These are phyloP conservation scores for Melipona quadrifasciata DNA, from an alignment of 1,140 invertebrate species.

Conservation along the genomic window DNA sequence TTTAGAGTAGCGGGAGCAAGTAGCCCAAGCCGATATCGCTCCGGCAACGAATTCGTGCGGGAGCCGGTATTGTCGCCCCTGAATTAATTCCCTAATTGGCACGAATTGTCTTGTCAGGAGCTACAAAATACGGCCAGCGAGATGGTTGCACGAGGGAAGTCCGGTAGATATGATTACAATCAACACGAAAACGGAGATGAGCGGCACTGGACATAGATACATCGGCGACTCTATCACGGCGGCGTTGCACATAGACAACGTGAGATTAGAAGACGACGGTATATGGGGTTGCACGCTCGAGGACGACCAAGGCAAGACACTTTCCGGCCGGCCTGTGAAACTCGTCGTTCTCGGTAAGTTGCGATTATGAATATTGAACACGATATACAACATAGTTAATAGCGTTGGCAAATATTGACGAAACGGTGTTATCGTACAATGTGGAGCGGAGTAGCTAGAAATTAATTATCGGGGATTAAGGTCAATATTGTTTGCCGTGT, in stretches of 20 bases:
- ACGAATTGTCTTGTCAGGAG: constrained; percentile 59
- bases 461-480: background rate
- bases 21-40: background rate
- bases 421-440: background rate
- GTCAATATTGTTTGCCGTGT: background rate
- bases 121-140: constrained; percentile 78
- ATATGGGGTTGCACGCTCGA: constrained; percentile 87
- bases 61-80: background rate
- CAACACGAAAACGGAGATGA: constrained; percentile 79
- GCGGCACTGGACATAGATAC: constrained; percentile 81
- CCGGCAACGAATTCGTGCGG: background rate
- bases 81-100: constrained; percentile 30
- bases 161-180: constrained; percentile 81
- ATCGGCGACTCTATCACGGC: constrained; percentile 82
- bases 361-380: constrained; percentile 29
- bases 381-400: background rate
- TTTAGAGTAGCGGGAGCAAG: background rate
- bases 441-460: too few relatives aligned
- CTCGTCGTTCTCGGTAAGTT: constrained; percentile 86
- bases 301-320: constrained; percentile 83
- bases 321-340: constrained; percentile 84
- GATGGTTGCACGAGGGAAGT: constrained; percentile 80
- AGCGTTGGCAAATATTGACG: background rate
- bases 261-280: constrained; percentile 86
- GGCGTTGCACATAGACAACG: constrained; percentile 86